Evolutionary conservation across 2,888 invertebrate genomes (phyloP), one percentile per base, ranked within the genome.

Genomic region (Blastobasis lacticolella): DNA sequence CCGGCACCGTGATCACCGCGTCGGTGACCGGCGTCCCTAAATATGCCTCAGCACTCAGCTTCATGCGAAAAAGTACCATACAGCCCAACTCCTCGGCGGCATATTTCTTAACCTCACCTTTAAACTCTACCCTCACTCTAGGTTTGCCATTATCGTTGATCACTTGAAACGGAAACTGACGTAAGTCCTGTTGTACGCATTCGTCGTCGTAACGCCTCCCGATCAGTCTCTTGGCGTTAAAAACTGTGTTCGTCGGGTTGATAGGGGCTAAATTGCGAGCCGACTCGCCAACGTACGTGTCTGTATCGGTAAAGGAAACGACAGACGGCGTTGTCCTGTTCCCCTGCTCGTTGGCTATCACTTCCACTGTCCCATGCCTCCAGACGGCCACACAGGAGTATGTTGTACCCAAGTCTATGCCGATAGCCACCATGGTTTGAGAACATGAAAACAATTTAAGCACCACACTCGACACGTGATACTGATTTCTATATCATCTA

Each of bases 341-440:
- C 4, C 83, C 84, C 45, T 75, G 70, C 7, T 75, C 78, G 40
- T 84, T 82, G 23, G 71, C 59, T 37, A 84, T 81, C 57, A 83
- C 75, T 69, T 83, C 77, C 0, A 75, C 74, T 51, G 50, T 55
- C 0, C 75, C 76, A 38, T 79, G 55, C 7, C 64, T 66, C 77
- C 78, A 83, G n/a, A 81, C 72, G 3, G 81, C 81, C 44, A 75
- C 81, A 63, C 83, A 81, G 36, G 74, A 75, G 57, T 67, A 73
- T 37, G 79, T 71, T 1, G 81, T 82, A 5, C 85, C 85, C 50
- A 85, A 74, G 64, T 84, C 83, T 6, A 85, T 82, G 0, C 83
- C 84, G 1, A 85, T 66, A 6, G 75, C 78, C 49, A 71, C 78
- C 84, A 84, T 84, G 9, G 9, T 10, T 23, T 23, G 23, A 23